A percentile compares a stretch with the other conserved stretches of the same genome.
Conservation (phyloP, 2,888 invertebrate species). For the Frankliniella intonsa region DNA sequence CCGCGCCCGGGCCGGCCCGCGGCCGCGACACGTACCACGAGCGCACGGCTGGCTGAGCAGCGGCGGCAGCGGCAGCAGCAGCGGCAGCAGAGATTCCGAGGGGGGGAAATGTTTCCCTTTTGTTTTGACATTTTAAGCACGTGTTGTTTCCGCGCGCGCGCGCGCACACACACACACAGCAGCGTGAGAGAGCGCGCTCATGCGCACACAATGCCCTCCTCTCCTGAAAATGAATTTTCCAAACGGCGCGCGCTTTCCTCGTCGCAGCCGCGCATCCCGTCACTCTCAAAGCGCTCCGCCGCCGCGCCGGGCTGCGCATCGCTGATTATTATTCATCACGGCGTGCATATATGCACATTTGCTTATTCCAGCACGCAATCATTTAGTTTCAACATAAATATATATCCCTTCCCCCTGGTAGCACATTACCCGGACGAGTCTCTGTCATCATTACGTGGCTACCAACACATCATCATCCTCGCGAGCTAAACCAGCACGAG, state of each 20-base stretch:
- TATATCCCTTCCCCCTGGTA: too few relatives aligned
- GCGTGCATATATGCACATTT: too few relatives aligned
- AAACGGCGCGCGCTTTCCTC: constrained; percentile 14
- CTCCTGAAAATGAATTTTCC: not conserved
- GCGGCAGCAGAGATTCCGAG: not conserved
- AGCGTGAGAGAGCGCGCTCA: not conserved
- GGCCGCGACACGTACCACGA: constrained; percentile 4
- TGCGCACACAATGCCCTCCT: not conserved
- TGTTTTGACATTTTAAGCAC: constrained; percentile 25
- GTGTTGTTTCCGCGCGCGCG: not conserved
- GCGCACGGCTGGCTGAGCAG: constrained; percentile 10
- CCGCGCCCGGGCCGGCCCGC: constrained; percentile 37
- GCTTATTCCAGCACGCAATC: too few relatives aligned
- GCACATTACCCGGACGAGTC: too few relatives aligned
- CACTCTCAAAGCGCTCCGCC: too few relatives aligned
- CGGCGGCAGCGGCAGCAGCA: not conserved
- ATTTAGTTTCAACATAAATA: too few relatives aligned
- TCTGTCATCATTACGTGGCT: too few relatives aligned
- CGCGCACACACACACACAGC: not conserved
- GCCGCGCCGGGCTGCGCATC: too few relatives aligned
- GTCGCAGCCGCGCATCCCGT: too few relatives aligned
- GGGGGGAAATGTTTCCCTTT: constrained; percentile 5
- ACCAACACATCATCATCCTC: too few relatives aligned
- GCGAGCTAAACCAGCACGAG: too few relatives aligned
- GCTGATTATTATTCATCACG: too few relatives aligned